Conservation (phyloP, 2,797 vertebrate species). For the Sebastolobus alascanus region DNA sequence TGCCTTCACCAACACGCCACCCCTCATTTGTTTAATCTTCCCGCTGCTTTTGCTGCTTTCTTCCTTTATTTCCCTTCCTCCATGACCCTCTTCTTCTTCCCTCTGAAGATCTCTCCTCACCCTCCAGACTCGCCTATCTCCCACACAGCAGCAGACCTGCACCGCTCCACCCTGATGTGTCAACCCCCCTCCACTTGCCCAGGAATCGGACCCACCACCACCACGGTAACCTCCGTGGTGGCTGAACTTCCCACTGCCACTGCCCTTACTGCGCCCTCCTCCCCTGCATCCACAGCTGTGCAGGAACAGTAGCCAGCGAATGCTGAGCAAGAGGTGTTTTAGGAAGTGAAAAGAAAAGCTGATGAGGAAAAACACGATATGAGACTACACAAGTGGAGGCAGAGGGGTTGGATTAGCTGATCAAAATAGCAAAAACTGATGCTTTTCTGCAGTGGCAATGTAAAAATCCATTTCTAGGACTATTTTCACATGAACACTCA, state of each 20-base stretch:
- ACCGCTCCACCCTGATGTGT: conserved; percentile 33
- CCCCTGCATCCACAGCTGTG: conserved; percentile 9
- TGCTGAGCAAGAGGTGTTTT: not conserved
- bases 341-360: not conserved
- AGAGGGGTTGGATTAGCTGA: not conserved
- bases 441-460: not conserved
- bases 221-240: not conserved
- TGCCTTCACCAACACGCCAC: not conserved
- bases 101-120: conserved; percentile 72
- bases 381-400: not conserved
- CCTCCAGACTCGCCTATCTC: conserved; percentile 34
- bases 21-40: not conserved
- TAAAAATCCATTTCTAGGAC: not conserved
- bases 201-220: conserved; percentile 3
- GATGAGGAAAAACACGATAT: not conserved
- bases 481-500: conserved; percentile 3
- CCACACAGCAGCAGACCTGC: conserved; percentile 64
- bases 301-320: conserved; percentile 12
- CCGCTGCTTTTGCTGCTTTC: not conserved
- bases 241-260: conserved; percentile 50
- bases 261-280: conserved; percentile 24
- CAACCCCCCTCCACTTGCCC: conserved; percentile 22
- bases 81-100: conserved; percentile 12
- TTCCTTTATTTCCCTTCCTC: not conserved
- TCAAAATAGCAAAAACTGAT: not conserved